Percentiles rank a stretch among this genome's conserved stretches.
Conservation (phyloP, 2,888 invertebrate species). For the Volucella inflata region DNA sequence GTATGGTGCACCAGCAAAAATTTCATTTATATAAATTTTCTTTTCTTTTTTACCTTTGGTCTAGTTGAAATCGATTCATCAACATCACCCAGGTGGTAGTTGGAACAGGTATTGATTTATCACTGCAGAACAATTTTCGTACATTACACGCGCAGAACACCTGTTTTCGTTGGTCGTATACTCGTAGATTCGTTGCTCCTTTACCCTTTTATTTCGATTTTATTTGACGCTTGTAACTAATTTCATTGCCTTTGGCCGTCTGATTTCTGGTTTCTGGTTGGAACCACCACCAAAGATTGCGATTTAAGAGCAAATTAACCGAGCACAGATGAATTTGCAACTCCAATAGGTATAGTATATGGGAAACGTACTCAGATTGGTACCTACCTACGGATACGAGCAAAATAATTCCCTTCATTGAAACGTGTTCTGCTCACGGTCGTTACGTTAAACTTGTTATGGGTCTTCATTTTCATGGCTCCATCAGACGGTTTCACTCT, state of each 20-base stretch:
- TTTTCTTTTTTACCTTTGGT: background rate
- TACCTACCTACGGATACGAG: too few species aligned
- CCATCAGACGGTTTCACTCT: slow-evolving; percentile 6
- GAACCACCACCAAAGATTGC: slow-evolving; percentile 7
- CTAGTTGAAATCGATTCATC: slow-evolving; percentile 48
- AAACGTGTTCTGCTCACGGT: slow-evolving; percentile 59
- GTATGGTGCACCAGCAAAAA: slow-evolving; percentile 25
- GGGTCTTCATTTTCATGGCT: slow-evolving; percentile 23
- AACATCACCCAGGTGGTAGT: slow-evolving; percentile 61
- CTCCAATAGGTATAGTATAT: slow-evolving; percentile 40
- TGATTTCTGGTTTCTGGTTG: background rate
- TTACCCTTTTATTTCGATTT: slow-evolving; percentile 37
- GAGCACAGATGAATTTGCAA: slow-evolving; percentile 54
- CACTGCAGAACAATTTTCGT: slow-evolving; percentile 49
- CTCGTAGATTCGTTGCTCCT: slow-evolving; percentile 30
- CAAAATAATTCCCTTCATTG: slow-evolving; percentile 29
- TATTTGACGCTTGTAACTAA: slow-evolving; percentile 64
- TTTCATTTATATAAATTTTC: slow-evolving; percentile 23
- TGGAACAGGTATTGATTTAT: slow-evolving; percentile 69
- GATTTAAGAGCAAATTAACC: slow-evolving; percentile 54
- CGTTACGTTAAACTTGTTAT: slow-evolving; percentile 49
- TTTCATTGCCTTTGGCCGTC: slow-evolving; percentile 55
- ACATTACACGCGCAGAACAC: slow-evolving; percentile 72
- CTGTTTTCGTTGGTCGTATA: slow-evolving; percentile 63
- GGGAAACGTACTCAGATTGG: too few species aligned